These are phyloP conservation scores for Drosophila robusta DNA, from an alignment of 2,888 invertebrate genomes.

Conservation along the genomic window DNA sequence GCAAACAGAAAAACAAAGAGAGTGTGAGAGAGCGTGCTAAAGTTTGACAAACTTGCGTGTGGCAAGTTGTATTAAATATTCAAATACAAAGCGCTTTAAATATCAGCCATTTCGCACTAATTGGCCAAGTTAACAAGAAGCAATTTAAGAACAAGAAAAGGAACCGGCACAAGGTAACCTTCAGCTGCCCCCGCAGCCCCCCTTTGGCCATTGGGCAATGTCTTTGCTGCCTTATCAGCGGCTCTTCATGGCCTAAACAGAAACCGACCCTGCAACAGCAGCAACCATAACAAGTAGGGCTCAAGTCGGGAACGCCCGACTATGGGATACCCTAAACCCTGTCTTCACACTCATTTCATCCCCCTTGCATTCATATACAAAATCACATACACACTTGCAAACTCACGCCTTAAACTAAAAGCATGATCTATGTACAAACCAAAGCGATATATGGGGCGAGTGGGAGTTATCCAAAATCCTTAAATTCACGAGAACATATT, in stretches of 20 bases:
- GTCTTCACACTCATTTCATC: no score
- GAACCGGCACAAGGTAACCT: no score
- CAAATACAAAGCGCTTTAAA: conserved; percentile 59
- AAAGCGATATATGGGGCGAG: no score
- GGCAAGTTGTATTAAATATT: conserved; percentile 68
- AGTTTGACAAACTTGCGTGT: conserved; percentile 55
- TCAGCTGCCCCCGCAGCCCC: no score
- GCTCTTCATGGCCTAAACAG: conserved; percentile 26
- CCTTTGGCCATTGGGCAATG: conserved; percentile 17
- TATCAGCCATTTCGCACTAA: conserved; percentile 46
- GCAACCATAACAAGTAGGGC: conserved; percentile 12
- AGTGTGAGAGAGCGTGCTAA: conserved; percentile 3
- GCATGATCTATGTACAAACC: no score
- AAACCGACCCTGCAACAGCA: conserved; percentile 45
- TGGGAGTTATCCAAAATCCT: no score
- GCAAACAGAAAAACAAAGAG: conserved; percentile 12
- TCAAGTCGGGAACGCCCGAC: no score
- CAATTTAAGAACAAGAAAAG: neutral
- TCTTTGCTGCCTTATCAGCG: conserved; percentile 31
- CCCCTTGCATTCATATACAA: no score
- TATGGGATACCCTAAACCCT: no score
- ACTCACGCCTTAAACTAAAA: no score
- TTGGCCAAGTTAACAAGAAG: conserved; percentile 27
- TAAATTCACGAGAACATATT: no score
- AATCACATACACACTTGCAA: no score